Conservation (phyloP, 1,140 invertebrate genomes). For the Leguminivora glycinivorella region DNA sequence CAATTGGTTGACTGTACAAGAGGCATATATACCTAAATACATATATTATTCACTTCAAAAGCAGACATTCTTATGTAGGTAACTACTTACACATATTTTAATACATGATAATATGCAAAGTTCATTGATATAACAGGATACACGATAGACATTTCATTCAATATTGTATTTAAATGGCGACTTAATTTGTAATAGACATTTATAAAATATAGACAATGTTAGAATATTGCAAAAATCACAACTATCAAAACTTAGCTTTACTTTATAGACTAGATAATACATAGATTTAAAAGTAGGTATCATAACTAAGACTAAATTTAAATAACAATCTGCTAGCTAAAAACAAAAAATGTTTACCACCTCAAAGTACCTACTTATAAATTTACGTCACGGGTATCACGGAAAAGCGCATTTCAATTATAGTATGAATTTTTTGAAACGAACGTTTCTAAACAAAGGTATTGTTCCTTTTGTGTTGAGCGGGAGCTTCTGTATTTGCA, state of each 20-base stretch:
- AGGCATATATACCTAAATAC: no score
- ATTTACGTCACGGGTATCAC: neutral
- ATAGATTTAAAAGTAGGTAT: no score
- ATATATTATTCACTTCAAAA: neutral
- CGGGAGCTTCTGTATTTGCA: no score
- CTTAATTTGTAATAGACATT: neutral
- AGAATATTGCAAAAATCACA: constrained; percentile 23
- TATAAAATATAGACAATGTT: constrained; percentile 12
- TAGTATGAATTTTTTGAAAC: no score
- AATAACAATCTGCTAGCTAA: neutral
- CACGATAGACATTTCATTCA: neutral
- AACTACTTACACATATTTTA: neutral
- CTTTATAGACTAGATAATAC: neutral
- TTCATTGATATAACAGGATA: constrained; percentile 12
- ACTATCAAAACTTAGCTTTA: constrained; percentile 18
- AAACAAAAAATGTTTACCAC: neutral
- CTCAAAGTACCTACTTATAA: no score
- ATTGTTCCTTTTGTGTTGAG: no score
- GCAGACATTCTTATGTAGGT: no score
- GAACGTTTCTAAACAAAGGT: no score
- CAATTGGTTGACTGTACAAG: no score
- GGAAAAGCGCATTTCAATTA: no score
- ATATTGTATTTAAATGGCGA: neutral
- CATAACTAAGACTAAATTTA: neutral
- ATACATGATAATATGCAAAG: constrained; percentile 6